These are phyloP conservation scores for Desmophyllum pertusum DNA, from an alignment of 92 coral and sea anemone genomes.

Conservation along the genomic window DNA sequence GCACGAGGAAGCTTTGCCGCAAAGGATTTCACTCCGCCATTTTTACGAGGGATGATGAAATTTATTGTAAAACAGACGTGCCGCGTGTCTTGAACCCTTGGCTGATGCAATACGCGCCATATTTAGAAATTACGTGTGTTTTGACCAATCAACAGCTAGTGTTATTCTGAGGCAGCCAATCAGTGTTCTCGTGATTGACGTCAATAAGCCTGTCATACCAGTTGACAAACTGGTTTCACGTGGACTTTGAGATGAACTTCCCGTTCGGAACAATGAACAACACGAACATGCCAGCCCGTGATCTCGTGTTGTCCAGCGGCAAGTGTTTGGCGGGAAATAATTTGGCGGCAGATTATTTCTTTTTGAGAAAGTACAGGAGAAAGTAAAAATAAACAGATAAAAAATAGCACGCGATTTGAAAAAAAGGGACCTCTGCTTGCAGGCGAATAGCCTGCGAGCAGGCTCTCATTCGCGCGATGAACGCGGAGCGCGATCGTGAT, in stretches of 20 bases:
- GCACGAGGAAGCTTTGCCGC: slow-evolving; percentile 54
- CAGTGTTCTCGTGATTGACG: slow-evolving; percentile 33
- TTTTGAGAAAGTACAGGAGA: too few relatives aligned
- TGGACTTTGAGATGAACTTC: slow-evolving; percentile 31
- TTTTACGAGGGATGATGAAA: slow-evolving; percentile 87
- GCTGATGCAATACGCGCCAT: slow-evolving; percentile 93
- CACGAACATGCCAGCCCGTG: neutral
- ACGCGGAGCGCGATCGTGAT: too few relatives aligned
- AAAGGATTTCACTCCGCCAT: slow-evolving; percentile 77
- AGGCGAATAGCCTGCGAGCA: too few relatives aligned
- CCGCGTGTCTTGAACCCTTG: slow-evolving; percentile 75
- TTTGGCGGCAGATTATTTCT: neutral
- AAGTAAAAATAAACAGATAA: too few relatives aligned
- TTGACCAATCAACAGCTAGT: slow-evolving; percentile 65
- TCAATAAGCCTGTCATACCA: slow-evolving; percentile 22
- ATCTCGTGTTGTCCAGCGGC: neutral
- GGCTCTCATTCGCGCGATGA: too few relatives aligned
- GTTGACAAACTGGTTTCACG: slow-evolving; percentile 6
- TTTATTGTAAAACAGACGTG: slow-evolving; percentile 60
- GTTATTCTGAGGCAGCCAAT: slow-evolving; percentile 65
- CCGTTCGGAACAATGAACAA: neutral
- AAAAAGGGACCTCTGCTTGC: too few relatives aligned
- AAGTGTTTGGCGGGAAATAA: neutral
- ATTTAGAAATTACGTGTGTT: slow-evolving; percentile 60
- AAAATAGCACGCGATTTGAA: too few relatives aligned